Evolutionary conservation across 1,140 invertebrate species (phyloP).

Genomic region (Cyrtorhinus lividipennis): DNA sequence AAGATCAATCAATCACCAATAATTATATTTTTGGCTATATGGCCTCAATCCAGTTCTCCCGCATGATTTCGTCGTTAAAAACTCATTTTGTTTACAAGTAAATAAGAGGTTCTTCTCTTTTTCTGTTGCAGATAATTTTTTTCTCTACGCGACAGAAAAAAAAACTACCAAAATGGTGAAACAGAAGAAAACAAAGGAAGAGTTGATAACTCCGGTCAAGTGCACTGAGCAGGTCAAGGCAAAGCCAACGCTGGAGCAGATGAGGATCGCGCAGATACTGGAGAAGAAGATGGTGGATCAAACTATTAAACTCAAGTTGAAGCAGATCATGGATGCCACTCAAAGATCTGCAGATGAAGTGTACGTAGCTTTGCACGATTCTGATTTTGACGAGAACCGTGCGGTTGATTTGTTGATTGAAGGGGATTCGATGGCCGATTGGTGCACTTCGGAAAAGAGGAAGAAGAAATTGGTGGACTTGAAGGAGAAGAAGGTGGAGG

Average conservation of each 20-base stretch:
- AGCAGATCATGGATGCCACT: slow-evolving; percentile 62
- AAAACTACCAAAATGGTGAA: not conserved
- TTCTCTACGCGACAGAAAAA: too few species aligned
- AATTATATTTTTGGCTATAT: too few species aligned
- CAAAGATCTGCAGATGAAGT: slow-evolving; percentile 65
- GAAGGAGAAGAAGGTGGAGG: slow-evolving; percentile 7
- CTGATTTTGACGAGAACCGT: slow-evolving; percentile 55
- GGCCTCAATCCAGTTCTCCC: too few species aligned
- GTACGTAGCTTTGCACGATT: slow-evolving; percentile 66
- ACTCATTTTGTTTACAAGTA: too few species aligned
- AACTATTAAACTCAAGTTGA: slow-evolving; percentile 51
- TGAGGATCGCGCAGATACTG: slow-evolving; percentile 51
- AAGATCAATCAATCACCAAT: too few species aligned
- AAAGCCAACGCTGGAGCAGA: slow-evolving; percentile 39
- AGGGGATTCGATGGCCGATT: slow-evolving; percentile 49
- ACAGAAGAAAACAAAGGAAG: not conserved
- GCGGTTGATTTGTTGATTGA: slow-evolving; percentile 63
- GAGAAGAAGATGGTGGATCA: slow-evolving; percentile 45
- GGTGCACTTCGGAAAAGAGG: slow-evolving; percentile 67
- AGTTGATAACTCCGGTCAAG: not conserved
- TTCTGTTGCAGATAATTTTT: too few species aligned
- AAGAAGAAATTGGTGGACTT: slow-evolving; percentile 45
- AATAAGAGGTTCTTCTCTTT: too few species aligned
- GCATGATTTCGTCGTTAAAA: too few species aligned
- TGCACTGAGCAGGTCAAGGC: not conserved